Conservation (phyloP, 2,888 invertebrate species). For the Oegoconia quadripuncta region DNA sequence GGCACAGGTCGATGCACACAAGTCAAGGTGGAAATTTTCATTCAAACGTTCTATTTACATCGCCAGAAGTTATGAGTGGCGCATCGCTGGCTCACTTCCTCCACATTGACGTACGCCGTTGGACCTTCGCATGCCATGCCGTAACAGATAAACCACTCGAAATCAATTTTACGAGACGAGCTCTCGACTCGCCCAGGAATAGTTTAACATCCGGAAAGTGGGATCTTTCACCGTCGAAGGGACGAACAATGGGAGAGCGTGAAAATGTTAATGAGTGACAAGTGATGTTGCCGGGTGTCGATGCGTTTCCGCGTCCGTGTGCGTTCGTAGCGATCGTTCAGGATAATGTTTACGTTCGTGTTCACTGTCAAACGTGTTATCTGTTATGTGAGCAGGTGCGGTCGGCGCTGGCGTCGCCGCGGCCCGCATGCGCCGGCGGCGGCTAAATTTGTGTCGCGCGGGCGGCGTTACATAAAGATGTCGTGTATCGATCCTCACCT, state of each 20-base stretch:
- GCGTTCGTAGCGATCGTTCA: constrained; percentile 24
- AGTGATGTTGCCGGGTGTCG: constrained; percentile 20
- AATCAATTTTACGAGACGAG: constrained; percentile 20
- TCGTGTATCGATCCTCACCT: constrained; percentile 79
- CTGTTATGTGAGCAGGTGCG: constrained; percentile 71
- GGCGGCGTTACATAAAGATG: constrained; percentile 65
- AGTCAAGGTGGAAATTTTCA: constrained; percentile 72
- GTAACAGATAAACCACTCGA: constrained; percentile 17
- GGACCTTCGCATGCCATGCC: constrained; percentile 50
- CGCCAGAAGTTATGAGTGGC: constrained; percentile 61
- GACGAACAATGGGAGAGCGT: constrained; percentile 23
- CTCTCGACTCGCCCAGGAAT: constrained; percentile 43
- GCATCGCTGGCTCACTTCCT: constrained; percentile 65
- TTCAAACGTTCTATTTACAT: constrained; percentile 72
- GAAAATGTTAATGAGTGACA: constrained; percentile 11
- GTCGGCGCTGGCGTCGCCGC: constrained; percentile 43
- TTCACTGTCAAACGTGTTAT: constrained; percentile 72
- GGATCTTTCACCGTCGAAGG: constrained; percentile 33
- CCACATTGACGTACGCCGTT: constrained; percentile 49
- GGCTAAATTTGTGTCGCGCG: constrained; percentile 62
- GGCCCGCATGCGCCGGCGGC: constrained; percentile 43
- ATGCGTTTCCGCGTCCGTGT: constrained; percentile 17
- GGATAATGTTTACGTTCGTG: constrained; percentile 26
- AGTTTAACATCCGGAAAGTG: constrained; percentile 46
- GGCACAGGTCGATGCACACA: constrained; percentile 71